These are phyloP conservation scores for Peribatodes rhomboidaria DNA, from an alignment of 2,888 invertebrate genomes.

Conservation along the genomic window DNA sequence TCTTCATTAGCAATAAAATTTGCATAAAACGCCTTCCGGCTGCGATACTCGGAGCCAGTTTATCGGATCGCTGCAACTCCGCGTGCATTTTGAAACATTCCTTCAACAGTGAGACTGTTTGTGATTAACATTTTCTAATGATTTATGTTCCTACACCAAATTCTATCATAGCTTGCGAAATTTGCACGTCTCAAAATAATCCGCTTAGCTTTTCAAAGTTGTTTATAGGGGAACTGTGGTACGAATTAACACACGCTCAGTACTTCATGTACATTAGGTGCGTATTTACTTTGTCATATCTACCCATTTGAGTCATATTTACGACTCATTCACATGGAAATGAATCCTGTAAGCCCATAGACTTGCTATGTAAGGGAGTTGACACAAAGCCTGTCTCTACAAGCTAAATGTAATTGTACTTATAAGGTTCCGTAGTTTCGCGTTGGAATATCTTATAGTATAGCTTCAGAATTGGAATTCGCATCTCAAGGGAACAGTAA, in stretches of 20 bases:
- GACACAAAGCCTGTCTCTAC: conserved; percentile 1
- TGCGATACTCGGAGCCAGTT: conserved; percentile 49
- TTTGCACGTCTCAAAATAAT: conserved; percentile 14
- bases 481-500: conserved; percentile 18
- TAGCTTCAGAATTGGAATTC: conserved; percentile 18
- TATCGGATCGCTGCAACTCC: conserved; percentile 44
- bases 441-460: conserved; percentile 7
- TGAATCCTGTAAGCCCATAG: conserved; percentile 18
- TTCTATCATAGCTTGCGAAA: conserved; percentile 15
- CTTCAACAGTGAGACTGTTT: conserved; percentile 15
- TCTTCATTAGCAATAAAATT: conserved; percentile 56
- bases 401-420: conserved; percentile 1
- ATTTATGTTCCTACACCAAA: conserved; percentile 12
- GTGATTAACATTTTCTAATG: conserved; percentile 26
- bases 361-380: conserved; percentile 10
- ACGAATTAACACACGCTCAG: conserved; percentile 16
- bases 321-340: conserved; percentile 19
- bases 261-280: conserved; percentile 5
- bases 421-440: conserved; percentile 5
- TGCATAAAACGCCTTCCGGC: conserved; percentile 52
- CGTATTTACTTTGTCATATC: conserved; percentile 17
- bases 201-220: conserved; percentile 21
- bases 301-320: conserved; percentile 23
- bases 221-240: conserved; percentile 5
- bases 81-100: conserved; percentile 36